Evolutionary conservation across 2,113 vertebrate genomes (phyloP).

Genomic region (Phoxinus phoxinus): DNA sequence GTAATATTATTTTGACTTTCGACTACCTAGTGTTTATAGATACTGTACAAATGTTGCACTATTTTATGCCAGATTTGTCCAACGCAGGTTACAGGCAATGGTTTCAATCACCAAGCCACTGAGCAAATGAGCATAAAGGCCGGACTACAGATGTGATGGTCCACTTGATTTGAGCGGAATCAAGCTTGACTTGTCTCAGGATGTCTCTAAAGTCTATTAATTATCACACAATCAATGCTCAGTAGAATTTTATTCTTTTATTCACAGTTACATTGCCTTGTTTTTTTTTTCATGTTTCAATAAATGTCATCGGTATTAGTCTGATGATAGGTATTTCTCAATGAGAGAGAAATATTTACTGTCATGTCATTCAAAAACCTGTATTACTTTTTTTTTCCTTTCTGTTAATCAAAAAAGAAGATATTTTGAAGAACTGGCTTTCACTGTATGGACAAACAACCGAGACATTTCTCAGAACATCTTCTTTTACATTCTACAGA

Average conservation of each 20-base stretch:
- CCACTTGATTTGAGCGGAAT: neutral
- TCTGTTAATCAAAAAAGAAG: no score
- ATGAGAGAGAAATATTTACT: neutral
- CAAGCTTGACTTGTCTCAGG: neutral
- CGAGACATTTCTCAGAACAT: neutral
- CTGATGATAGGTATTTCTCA: neutral
- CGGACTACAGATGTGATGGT: neutral
- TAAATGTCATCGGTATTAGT: neutral
- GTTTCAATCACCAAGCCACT: neutral
- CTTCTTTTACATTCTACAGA: neutral
- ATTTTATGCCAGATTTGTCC: neutral
- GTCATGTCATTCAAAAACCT: no score
- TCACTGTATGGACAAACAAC: neutral
- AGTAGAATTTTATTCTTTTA: neutral
- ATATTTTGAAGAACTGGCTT: neutral
- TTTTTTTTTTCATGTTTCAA: neutral
- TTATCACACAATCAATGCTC: neutral
- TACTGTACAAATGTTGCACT: slow-evolving; percentile 7
- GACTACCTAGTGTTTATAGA: neutral
- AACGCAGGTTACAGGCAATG: neutral
- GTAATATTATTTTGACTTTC: neutral
- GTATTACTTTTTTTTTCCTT: neutral
- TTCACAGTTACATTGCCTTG: neutral
- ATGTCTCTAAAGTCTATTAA: neutral
- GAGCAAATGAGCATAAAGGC: neutral